Evolutionary conservation across 2,888 invertebrate genomes (phyloP), one percentile per base, ranked within the genome.

Genomic region (Lasioglossum zephyrum): DNA sequence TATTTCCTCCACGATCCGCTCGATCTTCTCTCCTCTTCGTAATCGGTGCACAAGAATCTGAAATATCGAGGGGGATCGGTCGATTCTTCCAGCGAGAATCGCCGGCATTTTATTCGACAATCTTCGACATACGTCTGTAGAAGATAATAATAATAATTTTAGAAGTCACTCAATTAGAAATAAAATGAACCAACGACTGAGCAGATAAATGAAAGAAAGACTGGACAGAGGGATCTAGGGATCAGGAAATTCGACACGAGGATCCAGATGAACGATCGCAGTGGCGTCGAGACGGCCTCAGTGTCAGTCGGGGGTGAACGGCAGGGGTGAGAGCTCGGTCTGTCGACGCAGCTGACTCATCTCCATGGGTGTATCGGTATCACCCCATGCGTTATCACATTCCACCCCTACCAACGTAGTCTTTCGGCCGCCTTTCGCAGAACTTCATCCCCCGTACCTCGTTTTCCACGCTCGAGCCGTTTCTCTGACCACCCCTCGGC

Each of bases 341-440:
- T 31, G 73, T 74, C 73, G 75, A 47, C 41, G 78, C 79, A 82
- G 92, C 92, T 93, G 93, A 93, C 91, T 93, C 94, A 94, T 94
- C 93, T 91, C 83, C 82, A 85, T 91, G 78, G 78, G 89, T 91
- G 92, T 94, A 94, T 94, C 94, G 93, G 91, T 94, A 93, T 94
- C 93, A 88, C 92, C 92, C 94, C 90, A 92, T 90, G 91, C 90
- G 92, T 93, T 93, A 93, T 93, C 93, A 90, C 92, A 91, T 92
- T 90, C 88, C 87, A 83, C 69, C 86, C 81, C 75, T 70, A 49
- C 72, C 79, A 36, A 26, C 66, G 39, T 3, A 11, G 41, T 53
- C 77, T 77, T 57, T 73, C 69, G 74, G 57, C 86, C 86, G 86
- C 86, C 86, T 86, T 73, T 79, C 78, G 85, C 84, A 86, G 86